Percentiles rank a stretch among this genome's conserved stretches.
These are phyloP conservation scores for Distichodus sexfasciatus DNA, from an alignment of 2,797 vertebrate genomes.

Conservation along the genomic window DNA sequence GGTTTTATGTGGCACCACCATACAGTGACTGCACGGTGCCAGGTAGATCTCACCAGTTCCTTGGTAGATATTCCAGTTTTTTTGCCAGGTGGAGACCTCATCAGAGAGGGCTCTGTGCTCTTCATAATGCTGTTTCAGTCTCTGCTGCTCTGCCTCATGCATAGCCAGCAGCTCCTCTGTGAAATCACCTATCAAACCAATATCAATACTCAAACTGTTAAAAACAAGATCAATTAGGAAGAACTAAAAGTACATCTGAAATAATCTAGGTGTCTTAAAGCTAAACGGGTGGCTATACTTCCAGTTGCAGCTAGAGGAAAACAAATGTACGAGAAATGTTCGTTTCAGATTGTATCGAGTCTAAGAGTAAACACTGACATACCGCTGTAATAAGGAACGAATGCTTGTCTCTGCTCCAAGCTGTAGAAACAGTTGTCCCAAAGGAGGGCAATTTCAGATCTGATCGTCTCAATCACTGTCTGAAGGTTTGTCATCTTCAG, in stretches of 20 bases:
- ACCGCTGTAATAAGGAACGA: constrained; percentile 76
- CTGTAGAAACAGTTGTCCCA: constrained; percentile 92
- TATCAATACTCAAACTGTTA: neutral
- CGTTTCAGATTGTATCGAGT: no score
- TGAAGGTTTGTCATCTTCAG: constrained; percentile 86
- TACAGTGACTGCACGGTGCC: no score
- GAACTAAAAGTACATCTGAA: neutral
- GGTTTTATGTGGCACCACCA: no score
- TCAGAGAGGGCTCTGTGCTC: constrained; percentile 84
- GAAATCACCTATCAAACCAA: constrained; percentile 73
- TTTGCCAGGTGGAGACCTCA: constrained; percentile 85
- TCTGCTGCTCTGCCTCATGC: constrained; percentile 79
- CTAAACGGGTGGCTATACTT: no score
- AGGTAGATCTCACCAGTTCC: constrained; percentile 80
- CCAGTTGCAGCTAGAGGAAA: no score
- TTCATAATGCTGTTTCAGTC: constrained; percentile 76
- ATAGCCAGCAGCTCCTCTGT: constrained; percentile 80
- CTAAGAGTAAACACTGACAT: constrained; percentile 35
- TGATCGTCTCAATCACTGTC: constrained; percentile 73
- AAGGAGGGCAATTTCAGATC: constrained; percentile 76
- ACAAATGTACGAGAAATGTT: no score
- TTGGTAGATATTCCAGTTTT: constrained; percentile 86
- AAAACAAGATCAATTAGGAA: neutral
- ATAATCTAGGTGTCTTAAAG: no score
- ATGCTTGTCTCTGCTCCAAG: constrained; percentile 77